Base-by-base conservation (phyloP, 2,888 invertebrate species). In the Lepidocyrtinus sp. region DNA sequence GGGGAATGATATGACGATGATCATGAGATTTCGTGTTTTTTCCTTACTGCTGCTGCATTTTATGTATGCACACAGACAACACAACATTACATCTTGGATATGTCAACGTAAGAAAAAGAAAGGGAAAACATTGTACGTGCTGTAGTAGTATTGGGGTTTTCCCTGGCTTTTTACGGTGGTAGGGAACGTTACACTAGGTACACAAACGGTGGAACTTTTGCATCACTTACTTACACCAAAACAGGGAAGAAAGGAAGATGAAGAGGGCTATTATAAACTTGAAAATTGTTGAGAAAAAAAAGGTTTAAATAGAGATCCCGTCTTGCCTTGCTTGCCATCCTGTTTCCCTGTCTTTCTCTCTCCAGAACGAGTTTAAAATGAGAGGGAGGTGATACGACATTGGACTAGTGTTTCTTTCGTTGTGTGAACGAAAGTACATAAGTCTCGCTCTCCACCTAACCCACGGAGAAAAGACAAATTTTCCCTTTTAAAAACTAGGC, bases 71-170 rank as follows among this genome's bases (percentile, higher is more conserved):
- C 24, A 19, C 36, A 61, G 36, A 76, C 64, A 45, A 72, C 71
- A 25, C 71, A 72, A 46, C 46, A 64, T 70, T 76, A 70, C 76
- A 76, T 76, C 70, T 76, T 76, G 70, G 70, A 70, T 75, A 76
- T 76, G 76, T 76, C 76, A 76, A 69, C n/a, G n/a, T n/a, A 69
- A 69, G 64, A 26, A 63, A 50, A 76, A 70, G 50, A 50, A 69
- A 69, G 64, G 25, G 25, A 50, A 76, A 70, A 70, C 69, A 64
- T 55, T 21, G 70, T 64, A 26, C 21, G 65, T 12, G 36, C 19
- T 62, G 65, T 36, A 65, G 65, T 65, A 62, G 5, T 59, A 22
- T 59, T 9, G 2, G 15, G 17, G 2, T 12, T 36, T 50, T 50
- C 2, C 15, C 2, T 50, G 5, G n/a, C 17, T 50, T 12, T 17